These are phyloP conservation scores for Brachyptera risi DNA, from an alignment of 2,888 invertebrate species.

Conservation along the genomic window DNA sequence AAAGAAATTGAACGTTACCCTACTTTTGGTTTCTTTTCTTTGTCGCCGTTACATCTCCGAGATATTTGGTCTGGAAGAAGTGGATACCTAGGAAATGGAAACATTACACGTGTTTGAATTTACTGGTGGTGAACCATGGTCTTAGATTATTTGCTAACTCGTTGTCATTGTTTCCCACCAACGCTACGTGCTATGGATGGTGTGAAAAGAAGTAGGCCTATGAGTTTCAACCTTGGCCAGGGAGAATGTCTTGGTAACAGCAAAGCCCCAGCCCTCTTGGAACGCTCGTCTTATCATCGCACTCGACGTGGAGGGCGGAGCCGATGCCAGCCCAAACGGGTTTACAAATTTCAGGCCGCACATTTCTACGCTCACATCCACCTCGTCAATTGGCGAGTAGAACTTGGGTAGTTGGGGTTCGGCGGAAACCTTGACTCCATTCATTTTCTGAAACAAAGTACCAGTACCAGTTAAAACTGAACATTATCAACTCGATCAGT, in stretches of 20 bases:
- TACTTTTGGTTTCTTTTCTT: too few relatives aligned
- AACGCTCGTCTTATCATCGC: constrained; percentile 95
- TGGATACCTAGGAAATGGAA: too few relatives aligned
- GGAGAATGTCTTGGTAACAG: constrained; percentile 95
- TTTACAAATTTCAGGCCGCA: constrained; percentile 93
- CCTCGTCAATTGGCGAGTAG: constrained; percentile 86
- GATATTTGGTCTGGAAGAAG: too few relatives aligned
- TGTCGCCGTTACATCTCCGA: too few relatives aligned
- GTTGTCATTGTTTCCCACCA: not conserved
- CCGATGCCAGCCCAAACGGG: constrained; percentile 96
- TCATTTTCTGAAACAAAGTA: constrained; percentile 43
- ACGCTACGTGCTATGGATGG: not conserved
- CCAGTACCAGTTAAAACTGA: too few relatives aligned
- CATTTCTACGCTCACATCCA: constrained; percentile 89
- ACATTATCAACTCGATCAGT: too few relatives aligned
- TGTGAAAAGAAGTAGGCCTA: not conserved
- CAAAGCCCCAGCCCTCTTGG: constrained; percentile 95
- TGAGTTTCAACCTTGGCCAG: constrained; percentile 73
- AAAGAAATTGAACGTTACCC: too few relatives aligned
- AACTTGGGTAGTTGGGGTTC: constrained; percentile 83
- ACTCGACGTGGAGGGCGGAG: constrained; percentile 90
- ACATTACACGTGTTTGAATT: too few relatives aligned
- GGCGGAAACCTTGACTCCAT: constrained; percentile 55
- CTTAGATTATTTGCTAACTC: too few relatives aligned
- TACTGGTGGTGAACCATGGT: too few relatives aligned